These are phyloP conservation scores for Trachelus troglodyta DNA, from an alignment of 2,888 invertebrate genomes.

Conservation along the genomic window DNA sequence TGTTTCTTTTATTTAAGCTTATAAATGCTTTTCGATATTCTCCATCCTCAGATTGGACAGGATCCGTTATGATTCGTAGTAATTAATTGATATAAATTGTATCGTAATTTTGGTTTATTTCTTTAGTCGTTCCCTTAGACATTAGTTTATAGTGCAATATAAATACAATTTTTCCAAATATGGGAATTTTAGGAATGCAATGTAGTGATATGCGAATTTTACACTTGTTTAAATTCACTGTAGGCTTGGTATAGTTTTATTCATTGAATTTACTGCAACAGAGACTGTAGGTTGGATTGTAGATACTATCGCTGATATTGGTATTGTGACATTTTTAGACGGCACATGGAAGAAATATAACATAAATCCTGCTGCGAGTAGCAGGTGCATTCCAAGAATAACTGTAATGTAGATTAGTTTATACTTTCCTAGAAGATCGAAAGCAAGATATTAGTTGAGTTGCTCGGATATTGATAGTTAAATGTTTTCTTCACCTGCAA, in stretches of 20 bases:
- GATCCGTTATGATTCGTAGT: background rate
- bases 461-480: background rate
- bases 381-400: conserved; percentile 81
- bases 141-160: conserved; percentile 23
- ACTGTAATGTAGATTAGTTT: conserved; percentile 74
- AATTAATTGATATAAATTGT: background rate
- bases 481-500: conserved; percentile 61
- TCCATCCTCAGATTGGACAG: background rate
- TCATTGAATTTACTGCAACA: background rate
- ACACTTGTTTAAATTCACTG: background rate
- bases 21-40: background rate
- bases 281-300: background rate
- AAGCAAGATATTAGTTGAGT: background rate
- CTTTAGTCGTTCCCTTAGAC: no score
- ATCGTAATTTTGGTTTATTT: background rate
- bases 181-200: background rate
- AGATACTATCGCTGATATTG: background rate
- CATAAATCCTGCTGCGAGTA: conserved; percentile 90
- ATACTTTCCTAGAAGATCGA: conserved; percentile 65
- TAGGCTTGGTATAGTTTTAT: background rate
- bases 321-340: conserved; percentile 14
- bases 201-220: background rate
- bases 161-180: conserved; percentile 27
- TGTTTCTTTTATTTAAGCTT: background rate
- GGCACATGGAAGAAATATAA: conserved; percentile 81